Conservation (phyloP, 2,888 invertebrate species). For the Chymomyza caudatula region DNA sequence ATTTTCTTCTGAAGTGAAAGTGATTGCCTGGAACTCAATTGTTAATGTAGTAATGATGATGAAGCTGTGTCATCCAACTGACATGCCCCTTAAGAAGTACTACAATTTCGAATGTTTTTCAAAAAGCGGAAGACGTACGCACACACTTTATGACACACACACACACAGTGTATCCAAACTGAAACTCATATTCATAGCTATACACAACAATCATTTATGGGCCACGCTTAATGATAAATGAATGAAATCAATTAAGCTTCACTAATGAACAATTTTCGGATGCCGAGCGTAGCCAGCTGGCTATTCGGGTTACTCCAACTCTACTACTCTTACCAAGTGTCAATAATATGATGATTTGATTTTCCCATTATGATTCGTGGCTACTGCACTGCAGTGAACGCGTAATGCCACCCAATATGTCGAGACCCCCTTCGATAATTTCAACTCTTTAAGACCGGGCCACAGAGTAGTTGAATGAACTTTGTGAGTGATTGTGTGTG, state of each 20-base stretch:
- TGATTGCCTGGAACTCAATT: neutral
- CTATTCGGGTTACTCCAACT: neutral
- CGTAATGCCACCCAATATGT: constrained; percentile 8
- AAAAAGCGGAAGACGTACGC: constrained; percentile 31
- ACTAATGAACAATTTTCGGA: constrained; percentile 74
- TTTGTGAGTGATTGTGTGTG: constrained; percentile 2
- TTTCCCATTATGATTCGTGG: constrained; percentile 14
- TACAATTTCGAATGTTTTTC: neutral
- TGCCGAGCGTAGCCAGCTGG: constrained; percentile 25
- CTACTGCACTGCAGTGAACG: neutral
- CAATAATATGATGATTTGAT: constrained; percentile 62
- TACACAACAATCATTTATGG: constrained; percentile 16
- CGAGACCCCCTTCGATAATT: neutral
- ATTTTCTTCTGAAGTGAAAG: neutral
- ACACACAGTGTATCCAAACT: constrained; percentile 1
- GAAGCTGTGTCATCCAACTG: constrained; percentile 52
- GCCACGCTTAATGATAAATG: constrained; percentile 74
- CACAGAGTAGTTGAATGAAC: constrained; percentile 37
- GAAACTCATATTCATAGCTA: neutral
- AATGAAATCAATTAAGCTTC: constrained; percentile 76
- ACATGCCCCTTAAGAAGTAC: constrained; percentile 38
- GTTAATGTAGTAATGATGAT: neutral
- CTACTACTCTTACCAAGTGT: constrained; percentile 69
- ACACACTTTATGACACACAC: constrained; percentile 28
- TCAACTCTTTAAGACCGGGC: neutral